A percentile compares a stretch with the other conserved stretches of the same genome.
Conservation (phyloP, 1,140 invertebrate genomes). For the Heliconius melpomene region DNA sequence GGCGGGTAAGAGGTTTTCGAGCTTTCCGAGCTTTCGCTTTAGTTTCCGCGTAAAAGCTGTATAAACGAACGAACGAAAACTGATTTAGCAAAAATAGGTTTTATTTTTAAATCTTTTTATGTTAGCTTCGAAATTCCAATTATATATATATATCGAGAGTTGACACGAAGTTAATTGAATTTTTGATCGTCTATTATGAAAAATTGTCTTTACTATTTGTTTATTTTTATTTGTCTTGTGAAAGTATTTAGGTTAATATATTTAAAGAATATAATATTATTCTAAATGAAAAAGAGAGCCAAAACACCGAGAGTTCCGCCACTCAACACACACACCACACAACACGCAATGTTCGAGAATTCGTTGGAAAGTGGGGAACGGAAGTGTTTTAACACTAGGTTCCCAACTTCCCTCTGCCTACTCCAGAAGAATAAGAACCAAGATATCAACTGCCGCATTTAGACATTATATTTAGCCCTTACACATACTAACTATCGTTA, state of each 20-base stretch:
- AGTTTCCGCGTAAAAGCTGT: conserved; percentile 27
- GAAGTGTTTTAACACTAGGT: too few relatives aligned
- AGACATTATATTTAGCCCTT: too few relatives aligned
- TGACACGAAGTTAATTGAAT: background rate
- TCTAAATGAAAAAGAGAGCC: too few relatives aligned
- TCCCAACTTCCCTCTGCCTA: too few relatives aligned
- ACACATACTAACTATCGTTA: background rate
- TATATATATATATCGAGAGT: background rate
- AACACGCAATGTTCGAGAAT: too few relatives aligned
- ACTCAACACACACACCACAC: too few relatives aligned
- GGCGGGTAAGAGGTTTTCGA: conserved; percentile 22
- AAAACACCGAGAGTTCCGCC: too few relatives aligned
- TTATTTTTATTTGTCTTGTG: background rate
- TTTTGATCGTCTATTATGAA: background rate
- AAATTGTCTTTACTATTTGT: background rate
- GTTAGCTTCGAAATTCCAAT: background rate
- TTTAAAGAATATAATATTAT: too few relatives aligned
- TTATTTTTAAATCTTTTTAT: conserved; percentile 11
- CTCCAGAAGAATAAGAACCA: too few relatives aligned
- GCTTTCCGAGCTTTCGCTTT: conserved; percentile 13
- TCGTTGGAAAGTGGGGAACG: too few relatives aligned
- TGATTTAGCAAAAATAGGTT: conserved; percentile 17
- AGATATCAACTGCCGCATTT: too few relatives aligned
- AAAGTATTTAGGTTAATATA: too few relatives aligned
- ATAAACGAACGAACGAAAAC: conserved; percentile 21